Evolutionary conservation across 2,113 vertebrate genomes (phyloP), one percentile per base, ranked within the genome.

Genomic region (Xiphorhynchus elegans): DNA sequence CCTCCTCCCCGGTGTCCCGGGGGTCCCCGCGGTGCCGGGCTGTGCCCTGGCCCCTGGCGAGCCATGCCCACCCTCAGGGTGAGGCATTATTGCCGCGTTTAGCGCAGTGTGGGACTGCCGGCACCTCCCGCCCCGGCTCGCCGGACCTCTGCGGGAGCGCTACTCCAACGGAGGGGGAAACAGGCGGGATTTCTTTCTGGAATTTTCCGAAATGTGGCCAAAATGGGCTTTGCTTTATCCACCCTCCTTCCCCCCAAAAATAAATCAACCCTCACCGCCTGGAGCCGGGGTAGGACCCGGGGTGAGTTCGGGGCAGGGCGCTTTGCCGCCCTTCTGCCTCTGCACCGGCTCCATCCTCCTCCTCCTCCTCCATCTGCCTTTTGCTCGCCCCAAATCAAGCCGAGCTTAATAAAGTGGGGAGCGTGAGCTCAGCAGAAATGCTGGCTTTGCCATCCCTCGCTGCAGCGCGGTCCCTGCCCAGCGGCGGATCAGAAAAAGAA

Each of bases 381-480:
- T 72, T 68, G 33, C 8, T 82, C 44, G 47, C n/a, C 87, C 69
- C 82, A 58, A 19, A 78, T 37, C n/a, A 6, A 93, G 85, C 24
- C 25, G 72, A 33, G 78, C 49, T 24, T 69, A 40, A 37, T 87
- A 35, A 93, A 94, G 81, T 55, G n/a, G 6, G 70, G 67, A 88
- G 60, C 42, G 31, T 94, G 92, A 94, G 92, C 95, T 94, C 92
- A 94, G 95, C 96, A 96, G 88, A 91, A 94, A 95, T 78, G 76
- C 18, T 75, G 95, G 93, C 88, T 95, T 85, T 95, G 60, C 31
- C 63, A 37, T 94, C 85, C 53, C 80, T 87, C 5, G 39, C 93
- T 69, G 90, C 95, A 78, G 90, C n/a, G 17, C 11, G 15, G 50
- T 87, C 75, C 83, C 92, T 96, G 90, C 81, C 92, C 91, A 67